Evolutionary conservation across 2,797 vertebrate genomes (phyloP).

Genomic region (Chaetophractus vellerosus): DNA sequence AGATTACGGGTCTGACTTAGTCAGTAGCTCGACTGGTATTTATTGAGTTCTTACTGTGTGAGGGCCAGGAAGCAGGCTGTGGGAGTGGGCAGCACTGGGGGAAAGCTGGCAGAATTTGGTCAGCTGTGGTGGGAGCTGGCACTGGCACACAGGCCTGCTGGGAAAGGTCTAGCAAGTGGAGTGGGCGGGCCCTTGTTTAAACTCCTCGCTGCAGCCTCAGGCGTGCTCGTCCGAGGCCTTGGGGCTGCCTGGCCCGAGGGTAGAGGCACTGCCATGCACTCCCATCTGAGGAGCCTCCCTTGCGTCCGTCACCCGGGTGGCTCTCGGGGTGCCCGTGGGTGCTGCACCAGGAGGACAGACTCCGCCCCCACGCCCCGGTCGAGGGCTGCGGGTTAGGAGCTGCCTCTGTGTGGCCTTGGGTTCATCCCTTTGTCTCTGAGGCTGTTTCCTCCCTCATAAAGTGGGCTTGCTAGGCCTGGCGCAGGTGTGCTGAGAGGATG

Average conservation of each 20-base stretch:
- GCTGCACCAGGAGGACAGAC: background rate
- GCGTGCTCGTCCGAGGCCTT: accelerated
- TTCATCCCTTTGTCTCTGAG: background rate
- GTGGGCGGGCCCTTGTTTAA: background rate
- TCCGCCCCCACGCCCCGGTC: background rate
- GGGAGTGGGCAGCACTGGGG: background rate
- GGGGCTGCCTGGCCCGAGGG: background rate
- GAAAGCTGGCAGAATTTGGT: background rate
- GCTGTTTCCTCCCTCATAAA: background rate
- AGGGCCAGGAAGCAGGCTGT: background rate
- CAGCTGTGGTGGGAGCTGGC: background rate
- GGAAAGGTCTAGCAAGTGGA: background rate
- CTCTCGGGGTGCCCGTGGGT: background rate
- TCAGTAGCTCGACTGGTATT: background rate
- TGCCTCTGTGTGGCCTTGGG: background rate
- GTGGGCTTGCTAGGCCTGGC: background rate
- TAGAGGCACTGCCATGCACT: background rate
- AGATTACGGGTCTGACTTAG: background rate
- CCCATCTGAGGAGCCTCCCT: background rate
- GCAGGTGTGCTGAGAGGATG: background rate
- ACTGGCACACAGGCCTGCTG: background rate
- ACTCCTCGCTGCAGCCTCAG: background rate
- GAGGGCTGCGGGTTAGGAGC: background rate
- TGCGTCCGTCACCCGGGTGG: background rate
- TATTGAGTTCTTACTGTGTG: background rate